These are phyloP conservation scores for Aplochiton taeniatus DNA, from an alignment of 2,797 vertebrate species.

Conservation along the genomic window DNA sequence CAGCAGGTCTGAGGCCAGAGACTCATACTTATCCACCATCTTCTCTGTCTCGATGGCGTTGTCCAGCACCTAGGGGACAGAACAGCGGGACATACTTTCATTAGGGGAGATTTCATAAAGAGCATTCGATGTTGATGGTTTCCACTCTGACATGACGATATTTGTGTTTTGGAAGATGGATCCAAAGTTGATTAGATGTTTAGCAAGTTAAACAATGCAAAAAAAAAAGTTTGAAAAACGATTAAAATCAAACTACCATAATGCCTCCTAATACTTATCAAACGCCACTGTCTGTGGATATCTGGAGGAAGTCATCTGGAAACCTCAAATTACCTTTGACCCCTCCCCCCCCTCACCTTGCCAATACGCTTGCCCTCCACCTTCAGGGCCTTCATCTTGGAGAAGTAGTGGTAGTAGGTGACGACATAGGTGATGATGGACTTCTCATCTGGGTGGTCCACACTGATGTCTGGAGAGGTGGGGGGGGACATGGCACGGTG, in stretches of 20 bases:
- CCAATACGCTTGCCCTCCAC: slow-evolving; percentile 85
- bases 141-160: background rate
- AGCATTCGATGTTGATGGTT: background rate
- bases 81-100: background rate
- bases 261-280: too few species aligned
- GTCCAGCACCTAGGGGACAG: slow-evolving; percentile 79
- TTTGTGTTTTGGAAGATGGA: too few species aligned
- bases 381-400: slow-evolving; percentile 85
- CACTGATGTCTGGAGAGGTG: slow-evolving; percentile 75
- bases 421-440: slow-evolving; percentile 85
- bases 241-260: too few species aligned
- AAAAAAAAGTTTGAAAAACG: too few species aligned
- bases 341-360: slow-evolving; percentile 68
- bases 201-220: too few species aligned
- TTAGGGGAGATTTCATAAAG: background rate
- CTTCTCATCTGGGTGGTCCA: slow-evolving; percentile 85
- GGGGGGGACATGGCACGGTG: too few species aligned
- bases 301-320: background rate
- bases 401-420: slow-evolving; percentile 86
- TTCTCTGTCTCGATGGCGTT: slow-evolving; percentile 88
- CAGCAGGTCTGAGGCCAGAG: slow-evolving; percentile 85
- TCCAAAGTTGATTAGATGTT: too few species aligned
- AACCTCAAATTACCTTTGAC: background rate
- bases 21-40: slow-evolving; percentile 87
- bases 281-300: too few species aligned